Evolutionary conservation across 2,888 invertebrate species (phyloP).

Genomic region (Liodrosophila aerea): DNA sequence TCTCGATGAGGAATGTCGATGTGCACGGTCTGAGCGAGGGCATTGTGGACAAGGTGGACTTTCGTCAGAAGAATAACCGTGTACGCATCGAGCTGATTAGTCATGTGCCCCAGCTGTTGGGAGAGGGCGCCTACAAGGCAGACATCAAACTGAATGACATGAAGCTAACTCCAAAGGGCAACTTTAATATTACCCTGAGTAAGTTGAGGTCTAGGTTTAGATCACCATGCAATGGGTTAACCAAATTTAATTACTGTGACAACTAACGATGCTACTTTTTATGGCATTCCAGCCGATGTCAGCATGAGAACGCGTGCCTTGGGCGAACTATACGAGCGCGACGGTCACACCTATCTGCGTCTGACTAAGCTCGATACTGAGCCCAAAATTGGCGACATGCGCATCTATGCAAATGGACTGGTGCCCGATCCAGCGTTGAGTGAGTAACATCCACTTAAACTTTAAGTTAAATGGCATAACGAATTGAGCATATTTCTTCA

Average conservation of each 20-base stretch:
- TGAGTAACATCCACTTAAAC: conserved; percentile 83
- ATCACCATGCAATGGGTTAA: too few species aligned
- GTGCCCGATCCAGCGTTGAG: conserved; percentile 86
- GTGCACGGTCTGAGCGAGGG: conserved; percentile 84
- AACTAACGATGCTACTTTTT: not conserved
- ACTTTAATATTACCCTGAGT: conserved; percentile 86
- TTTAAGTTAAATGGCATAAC: too few species aligned
- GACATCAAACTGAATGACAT: conserved; percentile 86
- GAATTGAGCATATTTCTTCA: too few species aligned
- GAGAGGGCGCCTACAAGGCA: conserved; percentile 85
- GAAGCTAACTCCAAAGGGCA: conserved; percentile 85
- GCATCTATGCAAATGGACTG: conserved; percentile 85
- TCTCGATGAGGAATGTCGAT: conserved; percentile 83
- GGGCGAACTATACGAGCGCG: conserved; percentile 84
- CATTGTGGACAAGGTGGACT: conserved; percentile 85
- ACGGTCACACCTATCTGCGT: conserved; percentile 84
- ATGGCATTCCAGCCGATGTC: conserved; percentile 83
- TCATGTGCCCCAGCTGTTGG: conserved; percentile 84
- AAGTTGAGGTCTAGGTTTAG: conserved; percentile 67
- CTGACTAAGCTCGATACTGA: conserved; percentile 85
- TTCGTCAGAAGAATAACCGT: conserved; percentile 69
- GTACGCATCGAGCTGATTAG: conserved; percentile 85
- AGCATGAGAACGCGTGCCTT: conserved; percentile 84
- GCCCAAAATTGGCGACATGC: conserved; percentile 86
- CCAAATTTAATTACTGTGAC: conserved; percentile 8